Evolutionary conservation across 2,113 vertebrate genomes (phyloP).

Genomic region (Meriones unguiculatus): DNA sequence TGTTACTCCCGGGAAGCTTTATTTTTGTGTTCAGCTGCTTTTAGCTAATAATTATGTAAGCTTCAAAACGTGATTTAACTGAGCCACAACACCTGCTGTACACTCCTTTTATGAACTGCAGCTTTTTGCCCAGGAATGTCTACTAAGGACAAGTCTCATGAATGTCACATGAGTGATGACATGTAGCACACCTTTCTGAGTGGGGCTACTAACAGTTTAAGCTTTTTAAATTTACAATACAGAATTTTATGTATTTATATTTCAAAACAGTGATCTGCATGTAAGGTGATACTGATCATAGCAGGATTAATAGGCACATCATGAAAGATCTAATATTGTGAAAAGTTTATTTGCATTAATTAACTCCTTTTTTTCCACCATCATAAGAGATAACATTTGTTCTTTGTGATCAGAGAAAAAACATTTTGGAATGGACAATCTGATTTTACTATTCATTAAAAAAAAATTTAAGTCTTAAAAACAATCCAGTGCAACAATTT

Average conservation of each 20-base stretch:
- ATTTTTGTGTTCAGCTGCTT: conserved; percentile 15
- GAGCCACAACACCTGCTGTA: neutral
- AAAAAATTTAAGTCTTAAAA: conserved; percentile 59
- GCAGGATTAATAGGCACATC: conserved; percentile 71
- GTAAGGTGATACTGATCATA: conserved; percentile 6
- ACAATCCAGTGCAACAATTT: conserved; percentile 66
- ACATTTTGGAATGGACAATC: conserved; percentile 72
- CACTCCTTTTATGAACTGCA: neutral
- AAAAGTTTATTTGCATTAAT: conserved; percentile 82
- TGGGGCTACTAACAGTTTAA: neutral
- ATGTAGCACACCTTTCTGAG: neutral
- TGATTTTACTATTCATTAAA: conserved; percentile 67
- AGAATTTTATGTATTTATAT: neutral
- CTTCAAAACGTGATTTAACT: conserved; percentile 1
- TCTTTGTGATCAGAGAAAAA: conserved; percentile 70
- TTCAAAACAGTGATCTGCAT: conserved; percentile 30
- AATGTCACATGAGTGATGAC: neutral
- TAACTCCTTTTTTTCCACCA: conserved; percentile 70
- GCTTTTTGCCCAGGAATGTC: neutral
- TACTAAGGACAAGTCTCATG: neutral
- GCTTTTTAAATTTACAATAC: conserved; percentile 1
- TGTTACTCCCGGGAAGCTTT: neutral
- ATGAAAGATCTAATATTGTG: conserved; percentile 71
- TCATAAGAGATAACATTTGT: conserved; percentile 68
- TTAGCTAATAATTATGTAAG: neutral